These are phyloP conservation scores for Tiaroga cobitis DNA, from an alignment of 2,797 vertebrate genomes.

Conservation along the genomic window DNA sequence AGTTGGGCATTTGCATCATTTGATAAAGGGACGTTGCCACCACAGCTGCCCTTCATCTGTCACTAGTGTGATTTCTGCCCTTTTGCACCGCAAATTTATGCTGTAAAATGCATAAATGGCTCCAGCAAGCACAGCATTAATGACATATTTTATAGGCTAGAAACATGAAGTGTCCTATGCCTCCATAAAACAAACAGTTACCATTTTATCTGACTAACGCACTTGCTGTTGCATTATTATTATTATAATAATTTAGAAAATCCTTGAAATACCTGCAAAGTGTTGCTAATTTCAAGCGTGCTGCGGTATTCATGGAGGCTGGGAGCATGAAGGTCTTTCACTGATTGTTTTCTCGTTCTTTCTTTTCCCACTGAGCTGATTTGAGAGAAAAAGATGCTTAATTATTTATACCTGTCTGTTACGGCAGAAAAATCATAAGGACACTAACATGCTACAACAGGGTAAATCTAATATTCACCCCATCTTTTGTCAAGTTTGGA, in stretches of 20 bases:
- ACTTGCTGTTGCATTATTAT: neutral
- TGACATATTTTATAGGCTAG: slow-evolving; percentile 70
- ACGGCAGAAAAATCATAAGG: slow-evolving; percentile 66
- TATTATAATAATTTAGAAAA: slow-evolving; percentile 38
- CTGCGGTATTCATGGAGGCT: slow-evolving; percentile 63
- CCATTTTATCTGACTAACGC: slow-evolving; percentile 50
- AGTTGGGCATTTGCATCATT: slow-evolving; percentile 76
- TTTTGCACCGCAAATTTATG: slow-evolving; percentile 72
- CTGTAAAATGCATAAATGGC: slow-evolving; percentile 74
- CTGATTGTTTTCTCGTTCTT: slow-evolving; percentile 55
- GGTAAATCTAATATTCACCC: slow-evolving; percentile 66
- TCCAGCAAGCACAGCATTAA: slow-evolving; percentile 70
- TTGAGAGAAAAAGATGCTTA: slow-evolving; percentile 70
- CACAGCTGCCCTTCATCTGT: slow-evolving; percentile 77
- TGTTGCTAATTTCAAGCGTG: slow-evolving; percentile 66
- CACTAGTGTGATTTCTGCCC: slow-evolving; percentile 74
- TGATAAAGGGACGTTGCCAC: slow-evolving; percentile 71
- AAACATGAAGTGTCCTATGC: slow-evolving; percentile 54
- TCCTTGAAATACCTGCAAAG: slow-evolving; percentile 72
- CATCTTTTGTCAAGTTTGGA: slow-evolving; percentile 57
- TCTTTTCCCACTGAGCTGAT: slow-evolving; percentile 58
- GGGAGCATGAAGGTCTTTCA: slow-evolving; percentile 52
- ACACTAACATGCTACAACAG: slow-evolving; percentile 68
- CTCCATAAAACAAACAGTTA: slow-evolving; percentile 57
- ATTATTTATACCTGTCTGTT: slow-evolving; percentile 77